Percentiles rank a stretch among this genome's conserved stretches.
Evolutionary conservation across 2,797 vertebrate genomes (phyloP).

Genomic region (Lagorchestes hirsutus): DNA sequence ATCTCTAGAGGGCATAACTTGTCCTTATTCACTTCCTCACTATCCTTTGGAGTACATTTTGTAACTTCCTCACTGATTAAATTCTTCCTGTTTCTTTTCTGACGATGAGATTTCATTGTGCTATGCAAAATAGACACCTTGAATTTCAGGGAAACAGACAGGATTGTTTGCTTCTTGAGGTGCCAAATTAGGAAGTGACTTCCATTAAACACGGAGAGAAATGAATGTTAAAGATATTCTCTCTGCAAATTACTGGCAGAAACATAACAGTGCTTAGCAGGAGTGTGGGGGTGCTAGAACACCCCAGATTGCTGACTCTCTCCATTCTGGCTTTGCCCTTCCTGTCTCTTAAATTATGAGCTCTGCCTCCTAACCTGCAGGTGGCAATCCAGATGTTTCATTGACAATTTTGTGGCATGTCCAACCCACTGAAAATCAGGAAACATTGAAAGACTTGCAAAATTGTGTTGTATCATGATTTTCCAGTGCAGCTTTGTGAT

Average conservation of each 20-base stretch:
- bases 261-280: slow-evolving; percentile 27
- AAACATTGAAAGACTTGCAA: slow-evolving; percentile 27
- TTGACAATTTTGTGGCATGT: background rate
- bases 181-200: slow-evolving; percentile 72
- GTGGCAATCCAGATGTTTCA: slow-evolving; percentile 19
- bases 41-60: slow-evolving; percentile 73
- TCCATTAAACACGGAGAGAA: slow-evolving; percentile 55
- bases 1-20: slow-evolving; percentile 63
- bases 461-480: background rate
- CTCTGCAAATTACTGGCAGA: slow-evolving; percentile 6
- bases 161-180: slow-evolving; percentile 65
- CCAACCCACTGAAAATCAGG: slow-evolving; percentile 24
- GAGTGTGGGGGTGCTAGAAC: background rate
- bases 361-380: slow-evolving; percentile 15
- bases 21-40: slow-evolving; percentile 70
- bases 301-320: background rate
- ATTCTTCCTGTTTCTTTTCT: slow-evolving; percentile 79
- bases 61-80: slow-evolving; percentile 73
- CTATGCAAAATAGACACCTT: slow-evolving; percentile 67
- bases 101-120: slow-evolving; percentile 78
- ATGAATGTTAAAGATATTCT: slow-evolving; percentile 26
- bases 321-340: background rate
- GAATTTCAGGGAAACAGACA: slow-evolving; percentile 69
- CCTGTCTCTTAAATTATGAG: slow-evolving; percentile 31
- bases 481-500: background rate